A percentile compares a stretch with the other conserved stretches of the same genome.
phyloP scores from a whole-genome alignment of 2,888 invertebrate species.

The Pyrochroa serraticornis region DNA sequence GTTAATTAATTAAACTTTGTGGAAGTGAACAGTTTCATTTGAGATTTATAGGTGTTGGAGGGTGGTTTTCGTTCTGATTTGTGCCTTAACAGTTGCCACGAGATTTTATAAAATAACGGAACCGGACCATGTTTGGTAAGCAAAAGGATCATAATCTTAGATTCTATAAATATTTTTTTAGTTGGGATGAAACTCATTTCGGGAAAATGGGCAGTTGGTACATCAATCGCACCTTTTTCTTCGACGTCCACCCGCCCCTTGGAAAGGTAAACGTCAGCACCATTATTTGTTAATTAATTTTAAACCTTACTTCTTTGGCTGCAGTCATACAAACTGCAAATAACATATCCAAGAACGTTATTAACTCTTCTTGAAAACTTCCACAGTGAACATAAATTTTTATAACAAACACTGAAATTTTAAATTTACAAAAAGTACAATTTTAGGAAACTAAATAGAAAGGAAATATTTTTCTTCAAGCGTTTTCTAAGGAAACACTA shows the following conservation, averaged over 20 bases:
- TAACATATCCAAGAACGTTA: no score
- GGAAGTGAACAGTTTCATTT: neutral
- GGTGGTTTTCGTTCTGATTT: conserved; percentile 68
- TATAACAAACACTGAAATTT: no score
- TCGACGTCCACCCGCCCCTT: conserved; percentile 96
- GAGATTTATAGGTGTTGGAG: conserved; percentile 63
- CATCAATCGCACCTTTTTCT: conserved; percentile 95
- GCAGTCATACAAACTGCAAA: no score
- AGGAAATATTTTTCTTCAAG: no score
- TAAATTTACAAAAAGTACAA: no score
- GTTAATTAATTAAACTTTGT: neutral
- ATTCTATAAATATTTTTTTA: conserved; percentile 52
- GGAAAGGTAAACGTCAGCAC: conserved; percentile 84
- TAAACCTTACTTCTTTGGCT: no score
- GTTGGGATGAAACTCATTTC: conserved; percentile 99
- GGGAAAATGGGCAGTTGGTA: conserved; percentile 99
- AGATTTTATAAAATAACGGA: conserved; percentile 89
- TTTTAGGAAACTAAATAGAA: no score
- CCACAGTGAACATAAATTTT: no score
- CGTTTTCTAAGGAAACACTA: no score
- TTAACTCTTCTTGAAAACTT: no score
- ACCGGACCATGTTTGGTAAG: conserved; percentile 94
- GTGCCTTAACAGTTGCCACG: conserved; percentile 73
- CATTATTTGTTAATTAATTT: conserved; percentile 11
- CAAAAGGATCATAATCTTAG: conserved; percentile 23